Evolutionary conservation across 2,797 vertebrate species (phyloP), one percentile per base, ranked within the genome.

Genomic region (Luscinia luscinia): DNA sequence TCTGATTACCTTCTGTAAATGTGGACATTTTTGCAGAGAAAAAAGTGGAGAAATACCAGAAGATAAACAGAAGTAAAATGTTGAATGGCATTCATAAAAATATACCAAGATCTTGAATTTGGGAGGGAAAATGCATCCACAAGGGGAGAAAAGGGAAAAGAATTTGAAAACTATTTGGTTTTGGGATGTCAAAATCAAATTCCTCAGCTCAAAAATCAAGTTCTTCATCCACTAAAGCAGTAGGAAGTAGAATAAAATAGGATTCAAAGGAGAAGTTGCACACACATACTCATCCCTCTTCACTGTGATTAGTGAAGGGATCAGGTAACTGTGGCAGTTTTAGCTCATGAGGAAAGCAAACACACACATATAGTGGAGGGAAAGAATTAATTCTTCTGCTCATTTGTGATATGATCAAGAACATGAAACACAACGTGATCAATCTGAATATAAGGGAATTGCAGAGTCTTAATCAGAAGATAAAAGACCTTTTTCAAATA

Each of bases 341-440:
- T 40, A 63, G 23, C 40, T 32, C 17, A 2, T 4, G 20, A 1
- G 3, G 28, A 69, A 67, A 43, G 19, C 32, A 76, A 67, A 59
- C 46, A 46, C 5, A 83, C 12, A 34, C 22, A 57, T 9, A 13
- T 0, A 66, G 20, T 0, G 0, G 14, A 5, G 51, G 22, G 11
- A 66, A 92, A 72, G 7, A 73, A 51, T 3, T 58, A 66, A 4
- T 36, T 62, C 64, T 89, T 34, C 26, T 61, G 17, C 14, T 57
- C 8, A 10, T 40, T 49, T 68, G 13, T 48, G 26, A 41, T 46
- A 51, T 27, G 48, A 18, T n/a, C 49, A 87, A 43, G 43, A 84
- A 52, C 32, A 36, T 21, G 10, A 48, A 73, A 67, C 34, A 64
- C 16, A 17, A 4, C 6, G 3, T 30, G 30, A 75, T 55, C 32